A percentile compares a stretch with the other conserved stretches of the same genome.
These are phyloP conservation scores for Musca vetustissima DNA, from an alignment of 1,140 invertebrate species.

Conservation along the genomic window DNA sequence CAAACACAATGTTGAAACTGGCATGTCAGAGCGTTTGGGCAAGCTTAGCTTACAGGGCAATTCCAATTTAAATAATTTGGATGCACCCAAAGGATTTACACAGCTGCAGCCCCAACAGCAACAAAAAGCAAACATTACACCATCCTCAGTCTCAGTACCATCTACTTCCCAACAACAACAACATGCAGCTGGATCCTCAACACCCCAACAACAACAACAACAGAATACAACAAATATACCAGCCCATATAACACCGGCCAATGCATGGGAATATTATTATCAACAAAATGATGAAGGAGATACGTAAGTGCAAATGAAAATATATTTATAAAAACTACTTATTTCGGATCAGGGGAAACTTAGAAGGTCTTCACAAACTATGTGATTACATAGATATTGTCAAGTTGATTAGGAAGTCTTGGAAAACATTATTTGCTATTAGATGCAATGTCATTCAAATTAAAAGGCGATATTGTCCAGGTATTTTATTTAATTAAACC, in stretches of 20 bases:
- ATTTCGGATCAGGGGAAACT: too few relatives aligned
- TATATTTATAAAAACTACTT: too few relatives aligned
- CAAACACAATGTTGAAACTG: conserved; percentile 60
- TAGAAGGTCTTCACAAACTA: too few relatives aligned
- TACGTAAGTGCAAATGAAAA: conserved; percentile 64
- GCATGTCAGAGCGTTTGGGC: conserved; percentile 59
- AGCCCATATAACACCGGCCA: conserved; percentile 33
- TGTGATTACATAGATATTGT: too few relatives aligned
- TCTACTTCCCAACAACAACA: conserved; percentile 1
- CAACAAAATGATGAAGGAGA: conserved; percentile 71
- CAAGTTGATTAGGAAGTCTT: too few relatives aligned
- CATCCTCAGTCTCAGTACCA: background rate
- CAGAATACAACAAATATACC: conserved; percentile 28
- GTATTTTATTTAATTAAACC: too few relatives aligned
- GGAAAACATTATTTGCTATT: too few relatives aligned
- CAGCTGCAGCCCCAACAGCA: too few relatives aligned
- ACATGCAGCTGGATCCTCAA: conserved; percentile 4
- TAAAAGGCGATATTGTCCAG: too few relatives aligned
- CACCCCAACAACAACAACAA: background rate
- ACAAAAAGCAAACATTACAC: conserved; percentile 6
- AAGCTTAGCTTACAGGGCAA: conserved; percentile 56
- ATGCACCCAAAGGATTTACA: conserved; percentile 26
- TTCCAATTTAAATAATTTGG: conserved; percentile 28
- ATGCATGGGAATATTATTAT: conserved; percentile 62
- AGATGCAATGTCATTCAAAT: too few relatives aligned